These are phyloP conservation scores for Anoplopoma fimbria DNA, from an alignment of 2,113 vertebrate genomes.

Conservation along the genomic window DNA sequence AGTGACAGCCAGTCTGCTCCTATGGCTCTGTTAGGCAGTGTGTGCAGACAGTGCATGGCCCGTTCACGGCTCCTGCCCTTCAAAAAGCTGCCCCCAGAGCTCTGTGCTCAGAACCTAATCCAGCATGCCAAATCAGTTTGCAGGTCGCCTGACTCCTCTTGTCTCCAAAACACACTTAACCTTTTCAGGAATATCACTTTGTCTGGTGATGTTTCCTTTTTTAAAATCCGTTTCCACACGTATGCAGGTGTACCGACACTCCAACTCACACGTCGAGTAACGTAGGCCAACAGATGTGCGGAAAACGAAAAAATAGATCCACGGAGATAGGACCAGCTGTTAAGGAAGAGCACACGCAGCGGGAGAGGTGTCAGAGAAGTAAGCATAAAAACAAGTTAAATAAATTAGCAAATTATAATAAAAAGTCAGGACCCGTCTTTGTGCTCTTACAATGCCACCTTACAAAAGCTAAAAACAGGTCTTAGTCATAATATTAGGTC, in stretches of 20 bases:
- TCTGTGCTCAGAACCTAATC: conserved; percentile 55
- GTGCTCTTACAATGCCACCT: conserved; percentile 3
- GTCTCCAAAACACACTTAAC: conserved; percentile 64
- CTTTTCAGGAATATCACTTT: conserved; percentile 58
- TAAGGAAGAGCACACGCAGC: conserved; percentile 35
- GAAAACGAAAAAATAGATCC: conserved; percentile 52
- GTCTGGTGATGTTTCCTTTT: conserved; percentile 59
- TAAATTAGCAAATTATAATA: conserved; percentile 35
- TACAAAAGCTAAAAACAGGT: conserved; percentile 19
- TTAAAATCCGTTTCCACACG: conserved; percentile 54
- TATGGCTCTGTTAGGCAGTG: conserved; percentile 57
- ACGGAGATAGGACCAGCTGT: conserved; percentile 65
- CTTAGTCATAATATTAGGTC: conserved; percentile 62
- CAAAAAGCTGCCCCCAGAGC: conserved; percentile 55
- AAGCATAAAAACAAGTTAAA: conserved; percentile 45
- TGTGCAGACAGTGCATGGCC: conserved; percentile 61
- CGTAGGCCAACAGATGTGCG: conserved; percentile 68
- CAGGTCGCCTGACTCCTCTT: conserved; percentile 51
- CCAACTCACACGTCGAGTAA: conserved; percentile 48
- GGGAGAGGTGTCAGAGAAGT: conserved; percentile 39
- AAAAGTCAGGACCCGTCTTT: conserved; percentile 13
- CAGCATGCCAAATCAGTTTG: conserved; percentile 63
- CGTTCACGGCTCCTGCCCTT: conserved; percentile 62
- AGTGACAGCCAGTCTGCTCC: conserved; percentile 63
- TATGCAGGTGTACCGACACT: conserved; percentile 54